Evolutionary conservation across 2,797 vertebrate species (phyloP), one percentile per base, ranked within the genome.

Genomic region (Triplophysa bombifrons): DNA sequence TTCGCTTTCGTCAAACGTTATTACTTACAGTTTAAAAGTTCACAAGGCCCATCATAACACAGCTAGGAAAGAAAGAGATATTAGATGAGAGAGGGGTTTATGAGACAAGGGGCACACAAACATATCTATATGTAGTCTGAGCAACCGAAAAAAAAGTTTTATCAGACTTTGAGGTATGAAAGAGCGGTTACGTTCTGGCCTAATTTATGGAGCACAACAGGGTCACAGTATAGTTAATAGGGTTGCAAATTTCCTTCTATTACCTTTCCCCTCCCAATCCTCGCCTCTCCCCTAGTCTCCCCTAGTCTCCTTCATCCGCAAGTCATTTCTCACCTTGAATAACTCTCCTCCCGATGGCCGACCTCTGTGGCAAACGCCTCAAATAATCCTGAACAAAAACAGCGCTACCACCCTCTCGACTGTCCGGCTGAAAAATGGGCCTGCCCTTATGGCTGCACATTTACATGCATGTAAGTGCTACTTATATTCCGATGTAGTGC

Each of bases 291-390:
- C 20, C 41, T 38, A 27, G 61, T 51, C 66, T 53, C 58, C 58
- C 19, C 30, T 38, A 27, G 61, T 80, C 83, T 75, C 68, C 67
- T 72, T 69, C 73, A 83, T 58, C 20, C 44, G 65, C 76, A 66
- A 82, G 84, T 84, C 89, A 90, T 91, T 85, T 87, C 91, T 92
- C 91, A 88, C 87, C 87, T 86, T 77, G 89, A 90, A 88, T 91
- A 91, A 92, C 88, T 88, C 85, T 86, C 85, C 30, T 85, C 86
- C 87, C 76, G 85, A 86, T 85, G 89, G 84, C 89, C 85, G 84
- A 87, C 90, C 87, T 83, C 82, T 84, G 84, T 84, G 84, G 86
- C 88, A 84, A 85, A 88, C 84, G 80, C 85, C 66, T 88, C 88
- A 89, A 85, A 91, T 90, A 86, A 91, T 89, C 92, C 91, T 83